Evolutionary conservation across 1,140 invertebrate genomes (phyloP), one percentile per base, ranked within the genome.

Genomic region (Papilio polyxenes): DNA sequence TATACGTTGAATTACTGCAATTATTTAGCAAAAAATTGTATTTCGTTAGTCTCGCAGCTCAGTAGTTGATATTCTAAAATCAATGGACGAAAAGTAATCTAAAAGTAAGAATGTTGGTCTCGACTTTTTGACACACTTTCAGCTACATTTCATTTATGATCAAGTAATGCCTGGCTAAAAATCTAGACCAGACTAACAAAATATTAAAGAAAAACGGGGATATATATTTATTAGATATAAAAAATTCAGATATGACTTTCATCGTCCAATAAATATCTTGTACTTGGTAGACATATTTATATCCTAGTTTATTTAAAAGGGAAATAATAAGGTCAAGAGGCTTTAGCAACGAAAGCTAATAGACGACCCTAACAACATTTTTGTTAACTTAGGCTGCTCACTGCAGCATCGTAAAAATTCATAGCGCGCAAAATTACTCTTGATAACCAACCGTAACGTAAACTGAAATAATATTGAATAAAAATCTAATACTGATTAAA

Each of bases 321-420:
- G 5, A 72, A 72, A 72, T 69, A 69, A 69, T 72, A 72, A 72
- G 65, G 31, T 13, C 31, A 72, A 72, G 65, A 72, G 65, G 65
- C 31, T 72, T 72, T 72, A 72, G 31, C 31, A 72, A 72, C 31
- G 31, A 37, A 72, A 72, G 65, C 65, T 72, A 72, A 72, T 72
- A 31, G 65, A 31, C 65, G 65, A 40, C 65, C 65, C 31, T 72
- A 72, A 72, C 65, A 72, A 37, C 65, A 72, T 72, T 72, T 72
- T 72, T 72, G 65, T 72, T 72, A 72, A 72, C 65, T 72, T 72
- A 72, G 65, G 65, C 65, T 72, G 23, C 65, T 72, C 65, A 37
- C 31, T 72, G 65, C 65, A 72, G 65, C 23, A 72, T 72, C 65
- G 65, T 72, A 72, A 72, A 72, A 72, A 72, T 72, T 72, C 65